Percentiles rank a stretch among this genome's conserved stretches.
Conservation (phyloP, 64 coral and sea anemone species). For the Acropora yongei region DNA sequence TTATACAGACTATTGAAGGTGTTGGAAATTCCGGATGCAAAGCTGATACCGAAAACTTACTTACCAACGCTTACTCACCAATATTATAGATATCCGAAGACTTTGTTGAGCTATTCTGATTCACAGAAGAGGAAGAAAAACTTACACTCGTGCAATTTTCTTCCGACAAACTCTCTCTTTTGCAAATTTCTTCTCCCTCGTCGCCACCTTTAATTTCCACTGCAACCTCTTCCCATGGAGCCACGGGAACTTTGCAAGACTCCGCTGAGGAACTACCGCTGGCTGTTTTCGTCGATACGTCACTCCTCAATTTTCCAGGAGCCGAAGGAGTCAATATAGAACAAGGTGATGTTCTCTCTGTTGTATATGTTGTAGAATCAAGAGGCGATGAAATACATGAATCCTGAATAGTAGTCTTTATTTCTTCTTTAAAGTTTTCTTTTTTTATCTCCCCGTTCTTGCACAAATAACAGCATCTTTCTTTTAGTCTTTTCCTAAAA, state of each 20-base stretch:
- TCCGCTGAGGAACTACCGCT: not conserved
- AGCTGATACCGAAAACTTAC: not conserved
- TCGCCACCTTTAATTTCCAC: not conserved
- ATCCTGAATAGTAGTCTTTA: not conserved
- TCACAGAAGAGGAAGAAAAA: not conserved
- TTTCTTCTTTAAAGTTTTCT: too few relatives aligned
- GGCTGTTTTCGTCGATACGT: not conserved
- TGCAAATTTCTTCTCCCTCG: not conserved
- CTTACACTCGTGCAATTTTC: not conserved
- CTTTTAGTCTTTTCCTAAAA: not conserved
- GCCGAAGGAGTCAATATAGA: not conserved
- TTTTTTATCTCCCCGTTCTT: not conserved
- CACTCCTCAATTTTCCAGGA: not conserved
- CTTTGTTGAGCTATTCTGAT: not conserved
- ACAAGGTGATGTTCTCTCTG: not conserved
- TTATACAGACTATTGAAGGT: too few relatives aligned
- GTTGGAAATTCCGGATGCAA: too few relatives aligned
- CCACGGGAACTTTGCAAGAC: slow-evolving; percentile 27
- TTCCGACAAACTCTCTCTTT: not conserved
- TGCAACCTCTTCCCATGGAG: not conserved
- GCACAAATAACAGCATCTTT: not conserved
- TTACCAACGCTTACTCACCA: not conserved
- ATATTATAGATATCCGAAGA: not conserved
- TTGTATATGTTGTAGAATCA: not conserved
- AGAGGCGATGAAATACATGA: not conserved